Evolutionary conservation across 2,797 vertebrate genomes (phyloP).

Genomic region (Cebuella pygmaea): DNA sequence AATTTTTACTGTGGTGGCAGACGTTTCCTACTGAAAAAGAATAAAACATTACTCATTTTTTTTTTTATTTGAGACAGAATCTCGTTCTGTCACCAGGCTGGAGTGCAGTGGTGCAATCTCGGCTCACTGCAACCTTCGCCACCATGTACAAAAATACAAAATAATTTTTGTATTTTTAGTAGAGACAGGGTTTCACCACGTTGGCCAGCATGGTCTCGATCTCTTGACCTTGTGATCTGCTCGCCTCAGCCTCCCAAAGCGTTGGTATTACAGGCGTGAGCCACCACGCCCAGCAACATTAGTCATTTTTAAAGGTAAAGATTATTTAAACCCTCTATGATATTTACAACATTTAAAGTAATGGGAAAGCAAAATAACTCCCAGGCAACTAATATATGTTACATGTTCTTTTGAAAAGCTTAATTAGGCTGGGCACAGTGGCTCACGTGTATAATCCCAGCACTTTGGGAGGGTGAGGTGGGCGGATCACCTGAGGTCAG

Average conservation of each 20-base stretch:
- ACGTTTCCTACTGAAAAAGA: background rate
- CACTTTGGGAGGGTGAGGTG: background rate
- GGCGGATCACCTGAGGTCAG: background rate
- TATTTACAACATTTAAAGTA: conserved; percentile 12
- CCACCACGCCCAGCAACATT: too few relatives aligned
- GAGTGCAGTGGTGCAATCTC: too few relatives aligned
- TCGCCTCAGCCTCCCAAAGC: too few relatives aligned
- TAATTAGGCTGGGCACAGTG: background rate
- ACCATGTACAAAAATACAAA: too few relatives aligned
- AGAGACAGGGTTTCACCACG: too few relatives aligned
- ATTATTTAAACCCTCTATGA: background rate
- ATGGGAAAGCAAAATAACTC: background rate
- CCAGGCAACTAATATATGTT: background rate
- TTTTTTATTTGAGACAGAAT: too few relatives aligned
- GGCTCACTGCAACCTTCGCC: too few relatives aligned
- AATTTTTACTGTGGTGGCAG: conserved; percentile 1
- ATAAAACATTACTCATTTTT: background rate
- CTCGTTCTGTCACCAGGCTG: too few relatives aligned
- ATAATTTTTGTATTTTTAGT: too few relatives aligned
- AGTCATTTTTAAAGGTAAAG: conserved; percentile 11
- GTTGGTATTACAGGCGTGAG: too few relatives aligned
- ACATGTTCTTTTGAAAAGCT: background rate
- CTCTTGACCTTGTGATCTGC: too few relatives aligned
- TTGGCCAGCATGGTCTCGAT: too few relatives aligned
- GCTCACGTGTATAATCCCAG: background rate